Conservation (phyloP, 2,888 invertebrate species). For the Apocheima hispidaria region DNA sequence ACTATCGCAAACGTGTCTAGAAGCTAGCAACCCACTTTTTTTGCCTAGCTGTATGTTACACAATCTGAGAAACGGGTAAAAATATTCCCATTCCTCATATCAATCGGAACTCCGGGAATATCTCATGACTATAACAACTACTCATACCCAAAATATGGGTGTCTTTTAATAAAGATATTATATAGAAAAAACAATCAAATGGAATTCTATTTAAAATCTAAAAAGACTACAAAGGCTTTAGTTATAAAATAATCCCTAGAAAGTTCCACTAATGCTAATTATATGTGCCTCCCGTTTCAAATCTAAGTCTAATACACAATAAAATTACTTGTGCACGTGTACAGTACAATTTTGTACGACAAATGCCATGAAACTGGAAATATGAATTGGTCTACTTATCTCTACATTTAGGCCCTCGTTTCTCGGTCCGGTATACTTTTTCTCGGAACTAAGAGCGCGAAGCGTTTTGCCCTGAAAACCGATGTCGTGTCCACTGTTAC, state of each 20-base stretch:
- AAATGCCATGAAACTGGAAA: not conserved
- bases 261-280: slow-evolving; percentile 9
- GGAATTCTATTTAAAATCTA: slow-evolving; percentile 24
- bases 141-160: slow-evolving; percentile 17
- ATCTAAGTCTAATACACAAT: not conserved
- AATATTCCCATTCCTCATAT: too few relatives aligned
- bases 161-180: slow-evolving; percentile 18
- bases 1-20: too few relatives aligned
- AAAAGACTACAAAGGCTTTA: slow-evolving; percentile 21
- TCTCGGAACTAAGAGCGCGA: too few relatives aligned
- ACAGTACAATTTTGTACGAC: not conserved
- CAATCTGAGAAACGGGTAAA: too few relatives aligned
- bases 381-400: slow-evolving; percentile 12
- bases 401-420: slow-evolving; percentile 22
- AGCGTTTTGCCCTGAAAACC: too few relatives aligned
- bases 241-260: slow-evolving; percentile 13
- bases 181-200: slow-evolving; percentile 13
- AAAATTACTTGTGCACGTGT: too few relatives aligned
- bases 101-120: not conserved
- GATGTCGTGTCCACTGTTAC: too few relatives aligned
- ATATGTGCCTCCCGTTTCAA: not conserved
- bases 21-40: too few relatives aligned
- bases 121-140: not conserved
- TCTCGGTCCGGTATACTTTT: too few relatives aligned
- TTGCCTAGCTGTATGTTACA: too few relatives aligned